Evolutionary conservation across 2,797 vertebrate species (phyloP).

Genomic region (Melanotaenia trifasciata): DNA sequence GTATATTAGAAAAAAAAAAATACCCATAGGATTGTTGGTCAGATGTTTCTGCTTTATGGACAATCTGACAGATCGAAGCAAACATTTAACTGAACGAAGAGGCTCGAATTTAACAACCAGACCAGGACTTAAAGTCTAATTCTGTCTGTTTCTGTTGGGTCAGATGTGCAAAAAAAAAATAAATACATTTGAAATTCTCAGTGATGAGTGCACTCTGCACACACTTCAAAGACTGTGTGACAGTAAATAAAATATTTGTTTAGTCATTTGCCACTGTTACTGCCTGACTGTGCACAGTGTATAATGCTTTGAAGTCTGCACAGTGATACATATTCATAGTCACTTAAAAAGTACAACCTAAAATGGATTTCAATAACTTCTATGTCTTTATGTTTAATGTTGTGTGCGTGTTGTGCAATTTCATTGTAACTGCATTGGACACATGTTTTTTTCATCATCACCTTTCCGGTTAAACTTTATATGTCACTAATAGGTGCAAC

Average conservation of each 20-base stretch:
- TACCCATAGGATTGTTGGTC: too few relatives aligned
- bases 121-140: background rate
- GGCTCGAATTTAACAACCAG: background rate
- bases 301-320: background rate
- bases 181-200: background rate
- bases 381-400: background rate
- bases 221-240: background rate
- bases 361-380: background rate
- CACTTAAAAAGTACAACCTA: background rate
- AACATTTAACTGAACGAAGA: background rate
- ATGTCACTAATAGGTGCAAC: background rate
- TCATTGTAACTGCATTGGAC: background rate
- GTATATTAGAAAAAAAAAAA: too few relatives aligned
- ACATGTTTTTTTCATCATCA: background rate
- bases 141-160: background rate
- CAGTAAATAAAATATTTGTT: background rate
- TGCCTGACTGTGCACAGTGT: background rate
- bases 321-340: background rate
- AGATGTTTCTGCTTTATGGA: background rate
- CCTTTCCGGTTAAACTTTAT: background rate
- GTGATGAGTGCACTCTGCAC: background rate
- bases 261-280: background rate
- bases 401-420: background rate
- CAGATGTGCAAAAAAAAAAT: conserved; percentile 1
- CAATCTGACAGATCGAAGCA: background rate